These are phyloP conservation scores for Coelopa pilipes DNA, from an alignment of 2,888 invertebrate genomes.

Conservation along the genomic window DNA sequence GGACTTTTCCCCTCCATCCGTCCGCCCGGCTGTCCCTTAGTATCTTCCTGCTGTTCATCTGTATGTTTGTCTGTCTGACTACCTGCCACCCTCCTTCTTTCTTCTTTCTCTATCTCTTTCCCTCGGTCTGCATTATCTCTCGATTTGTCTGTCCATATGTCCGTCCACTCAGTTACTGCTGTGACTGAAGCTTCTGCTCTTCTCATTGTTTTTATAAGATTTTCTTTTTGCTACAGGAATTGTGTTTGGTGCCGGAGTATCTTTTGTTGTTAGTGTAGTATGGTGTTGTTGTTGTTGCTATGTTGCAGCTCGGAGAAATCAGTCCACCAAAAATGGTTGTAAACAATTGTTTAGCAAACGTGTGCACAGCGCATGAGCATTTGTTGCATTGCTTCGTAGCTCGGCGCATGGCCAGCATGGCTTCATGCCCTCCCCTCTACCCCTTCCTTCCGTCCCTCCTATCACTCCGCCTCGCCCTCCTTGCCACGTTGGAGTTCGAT, in stretches of 20 bases:
- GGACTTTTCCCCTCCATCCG: neutral
- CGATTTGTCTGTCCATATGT: neutral
- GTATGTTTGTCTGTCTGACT: neutral
- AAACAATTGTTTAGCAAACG: conserved; percentile 42
- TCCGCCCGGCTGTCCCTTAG: neutral
- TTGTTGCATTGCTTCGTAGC: neutral
- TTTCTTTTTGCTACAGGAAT: neutral
- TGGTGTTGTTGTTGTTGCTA: conserved; percentile 22
- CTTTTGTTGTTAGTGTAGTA: neutral
- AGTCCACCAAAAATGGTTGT: conserved; percentile 42
- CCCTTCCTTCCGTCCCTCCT: too few species aligned
- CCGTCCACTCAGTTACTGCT: conserved; percentile 29
- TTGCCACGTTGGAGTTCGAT: too few species aligned
- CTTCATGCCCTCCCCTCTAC: too few species aligned
- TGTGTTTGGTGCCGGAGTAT: too few species aligned
- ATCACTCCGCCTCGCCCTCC: too few species aligned
- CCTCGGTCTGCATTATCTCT: neutral
- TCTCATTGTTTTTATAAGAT: neutral
- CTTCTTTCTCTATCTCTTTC: neutral
- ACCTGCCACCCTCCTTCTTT: neutral
- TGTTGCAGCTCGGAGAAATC: conserved; percentile 39
- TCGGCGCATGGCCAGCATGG: too few species aligned
- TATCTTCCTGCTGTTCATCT: neutral
- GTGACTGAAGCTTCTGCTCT: conserved; percentile 11
- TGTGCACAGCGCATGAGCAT: conserved; percentile 31